Evolutionary conservation across 2,888 invertebrate genomes (phyloP).

Genomic region (Hyles lineata): DNA sequence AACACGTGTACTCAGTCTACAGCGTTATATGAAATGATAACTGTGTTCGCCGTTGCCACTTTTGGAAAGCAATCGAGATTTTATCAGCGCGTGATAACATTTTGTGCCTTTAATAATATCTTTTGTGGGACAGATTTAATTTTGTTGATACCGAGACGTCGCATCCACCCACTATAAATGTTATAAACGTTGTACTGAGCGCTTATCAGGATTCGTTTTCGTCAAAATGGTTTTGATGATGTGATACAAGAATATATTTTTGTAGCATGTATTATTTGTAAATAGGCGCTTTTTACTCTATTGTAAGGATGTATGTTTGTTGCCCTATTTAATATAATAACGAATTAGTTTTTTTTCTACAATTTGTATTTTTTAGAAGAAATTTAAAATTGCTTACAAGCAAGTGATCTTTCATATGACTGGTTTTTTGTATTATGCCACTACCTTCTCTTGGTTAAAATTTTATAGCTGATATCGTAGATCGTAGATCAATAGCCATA

Average conservation of each 20-base stretch:
- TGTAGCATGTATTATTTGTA: neutral
- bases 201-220: neutral
- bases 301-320: no score
- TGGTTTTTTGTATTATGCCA: no score
- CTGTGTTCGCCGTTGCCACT: slow-evolving; percentile 9
- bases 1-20: neutral
- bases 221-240: neutral
- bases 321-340: no score
- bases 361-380: no score
- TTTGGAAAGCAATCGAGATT: slow-evolving; percentile 27
- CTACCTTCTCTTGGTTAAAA: no score
- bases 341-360: no score
- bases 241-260: neutral
- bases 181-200: neutral
- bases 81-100: slow-evolving; percentile 16
- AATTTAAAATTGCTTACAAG: no score
- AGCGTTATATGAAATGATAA: slow-evolving; percentile 1
- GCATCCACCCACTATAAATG: neutral
- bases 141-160: slow-evolving; percentile 11
- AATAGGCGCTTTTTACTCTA: neutral
- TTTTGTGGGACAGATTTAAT: slow-evolving; percentile 22
- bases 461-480: no score
- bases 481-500: no score
- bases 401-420: no score
- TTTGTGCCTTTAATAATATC: slow-evolving; percentile 21